A percentile compares a stretch with the other conserved stretches of the same genome.
phyloP scores from a whole-genome alignment of 2,888 invertebrate species.

The Operophtera brumata region DNA sequence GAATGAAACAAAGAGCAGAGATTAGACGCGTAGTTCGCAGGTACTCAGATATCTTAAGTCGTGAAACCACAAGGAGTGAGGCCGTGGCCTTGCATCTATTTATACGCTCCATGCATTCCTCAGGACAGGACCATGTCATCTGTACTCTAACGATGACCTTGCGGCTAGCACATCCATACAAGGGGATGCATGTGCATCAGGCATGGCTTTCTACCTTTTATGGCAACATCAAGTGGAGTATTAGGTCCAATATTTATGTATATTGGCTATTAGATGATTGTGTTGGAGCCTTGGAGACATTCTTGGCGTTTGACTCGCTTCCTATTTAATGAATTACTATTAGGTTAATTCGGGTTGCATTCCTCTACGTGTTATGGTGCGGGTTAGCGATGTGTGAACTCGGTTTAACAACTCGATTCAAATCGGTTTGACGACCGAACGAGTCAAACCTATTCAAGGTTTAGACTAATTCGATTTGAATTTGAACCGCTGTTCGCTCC shows the following conservation, averaged over 20 bases:
- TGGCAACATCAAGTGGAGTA: constrained; percentile 29
- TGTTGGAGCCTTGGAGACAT: neutral
- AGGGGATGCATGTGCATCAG: constrained; percentile 36
- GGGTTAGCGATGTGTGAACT: too few relatives aligned
- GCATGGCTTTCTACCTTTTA: constrained; percentile 31
- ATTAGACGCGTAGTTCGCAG: constrained; percentile 32
- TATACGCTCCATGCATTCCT: constrained; percentile 48
- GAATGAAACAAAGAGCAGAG: neutral
- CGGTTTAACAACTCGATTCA: too few relatives aligned
- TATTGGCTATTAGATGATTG: neutral
- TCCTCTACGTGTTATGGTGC: too few relatives aligned
- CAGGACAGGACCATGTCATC: constrained; percentile 51
- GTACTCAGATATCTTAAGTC: constrained; percentile 29
- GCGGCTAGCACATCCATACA: constrained; percentile 45
- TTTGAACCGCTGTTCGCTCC: too few relatives aligned
- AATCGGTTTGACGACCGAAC: too few relatives aligned
- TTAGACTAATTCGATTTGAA: too few relatives aligned
- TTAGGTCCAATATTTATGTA: constrained; percentile 26
- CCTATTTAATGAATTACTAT: neutral
- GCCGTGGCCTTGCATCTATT: constrained; percentile 63
- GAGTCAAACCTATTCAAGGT: too few relatives aligned
- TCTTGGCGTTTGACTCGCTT: constrained; percentile 6
- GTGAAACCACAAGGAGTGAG: constrained; percentile 36
- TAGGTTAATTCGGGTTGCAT: too few relatives aligned
- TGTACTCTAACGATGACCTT: constrained; percentile 49